Evolutionary conservation across 2,113 vertebrate genomes (phyloP), one percentile per base, ranked within the genome.

Genomic region (Corythoichthys haematopterus): DNA sequence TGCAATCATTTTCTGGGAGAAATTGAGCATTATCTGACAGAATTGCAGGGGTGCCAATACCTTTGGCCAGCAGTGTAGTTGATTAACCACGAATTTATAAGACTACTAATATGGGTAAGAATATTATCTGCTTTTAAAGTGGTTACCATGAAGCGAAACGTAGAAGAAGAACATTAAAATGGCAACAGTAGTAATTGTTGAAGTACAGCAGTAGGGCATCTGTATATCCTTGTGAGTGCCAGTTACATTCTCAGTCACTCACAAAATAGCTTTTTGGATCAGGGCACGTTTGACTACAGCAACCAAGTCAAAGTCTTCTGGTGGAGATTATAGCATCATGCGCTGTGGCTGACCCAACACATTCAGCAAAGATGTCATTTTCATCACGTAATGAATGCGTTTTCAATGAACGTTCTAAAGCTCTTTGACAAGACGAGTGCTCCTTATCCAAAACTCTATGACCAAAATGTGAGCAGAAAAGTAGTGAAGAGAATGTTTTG

Each of bases 211-310:
- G 57, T 46, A 48, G 37, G 20, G 20, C 20, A 28, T 28, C 20
- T 28, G 20, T 28, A 28, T 28, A 28, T 28, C 20, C 20, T 28
- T 28, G 66, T 45, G 51, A 66, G 64, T 55, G 56, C 35, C 20
- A 28, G 28, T 10, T 47, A 47, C 10, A 47, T 70, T 68, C 43
- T 66, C 8, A 52, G 65, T 59, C 4, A 59, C 8, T 50, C 53
- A 46, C 51, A 40, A 53, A 65, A 55, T 64, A 68, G 53, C 65
- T 59, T 33, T 56, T 48, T 58, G 51, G 79, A 85, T 84, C 75
- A 81, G 62, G 82, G 83, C 48, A 15, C 48, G 13, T 47, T 47
- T n/a, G 48, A 16, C 4, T 50, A 15, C 48, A 15, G 4, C 15
- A 15, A 2, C 14, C 47, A 16, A 15, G 1, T 50, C 14, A 50